Percentiles rank a stretch among this genome's conserved stretches.
Conservation (phyloP, 2,888 invertebrate species). For the Pseudanteris insignis region DNA sequence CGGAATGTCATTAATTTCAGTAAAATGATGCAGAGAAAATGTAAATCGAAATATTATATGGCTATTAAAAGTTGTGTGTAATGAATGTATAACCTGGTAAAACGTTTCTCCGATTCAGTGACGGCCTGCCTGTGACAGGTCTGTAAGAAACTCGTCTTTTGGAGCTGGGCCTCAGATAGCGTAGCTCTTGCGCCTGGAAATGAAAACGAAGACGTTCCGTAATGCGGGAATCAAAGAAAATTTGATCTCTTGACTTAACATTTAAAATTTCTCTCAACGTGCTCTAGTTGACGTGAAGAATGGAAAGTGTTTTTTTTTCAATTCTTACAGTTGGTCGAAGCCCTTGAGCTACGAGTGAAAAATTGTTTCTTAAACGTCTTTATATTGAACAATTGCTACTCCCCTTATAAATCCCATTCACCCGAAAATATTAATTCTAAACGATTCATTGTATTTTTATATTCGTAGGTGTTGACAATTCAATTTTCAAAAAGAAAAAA, state of each 20-base stretch:
- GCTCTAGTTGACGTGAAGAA: slow-evolving; percentile 58
- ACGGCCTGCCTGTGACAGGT: slow-evolving; percentile 46
- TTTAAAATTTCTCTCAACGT: slow-evolving; percentile 51
- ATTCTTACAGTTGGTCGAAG: no score
- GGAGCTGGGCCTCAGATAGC: slow-evolving; percentile 51
- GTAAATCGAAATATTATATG: slow-evolving; percentile 7
- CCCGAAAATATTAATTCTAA: no score
- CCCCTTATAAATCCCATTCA: no score
- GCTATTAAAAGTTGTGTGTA: slow-evolving; percentile 4
- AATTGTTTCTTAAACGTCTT: no score
- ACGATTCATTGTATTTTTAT: no score
- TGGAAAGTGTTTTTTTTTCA: slow-evolving; percentile 56
- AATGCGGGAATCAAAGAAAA: slow-evolving; percentile 17
- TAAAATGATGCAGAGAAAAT: no score
- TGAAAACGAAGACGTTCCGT: slow-evolving; percentile 31
- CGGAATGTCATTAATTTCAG: not conserved
- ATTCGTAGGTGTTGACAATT: no score
- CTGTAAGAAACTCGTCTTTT: slow-evolving; percentile 55
- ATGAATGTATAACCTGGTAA: slow-evolving; percentile 53
- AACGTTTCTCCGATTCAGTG: slow-evolving; percentile 59
- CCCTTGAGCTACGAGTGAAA: no score
- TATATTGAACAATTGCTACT: no score
- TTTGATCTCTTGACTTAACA: slow-evolving; percentile 46
- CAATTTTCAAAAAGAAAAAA: no score
- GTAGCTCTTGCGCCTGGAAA: slow-evolving; percentile 60